Evolutionary conservation across 1,140 invertebrate genomes (phyloP), one percentile per base, ranked within the genome.

Genomic region (Globodera rostochiensis): DNA sequence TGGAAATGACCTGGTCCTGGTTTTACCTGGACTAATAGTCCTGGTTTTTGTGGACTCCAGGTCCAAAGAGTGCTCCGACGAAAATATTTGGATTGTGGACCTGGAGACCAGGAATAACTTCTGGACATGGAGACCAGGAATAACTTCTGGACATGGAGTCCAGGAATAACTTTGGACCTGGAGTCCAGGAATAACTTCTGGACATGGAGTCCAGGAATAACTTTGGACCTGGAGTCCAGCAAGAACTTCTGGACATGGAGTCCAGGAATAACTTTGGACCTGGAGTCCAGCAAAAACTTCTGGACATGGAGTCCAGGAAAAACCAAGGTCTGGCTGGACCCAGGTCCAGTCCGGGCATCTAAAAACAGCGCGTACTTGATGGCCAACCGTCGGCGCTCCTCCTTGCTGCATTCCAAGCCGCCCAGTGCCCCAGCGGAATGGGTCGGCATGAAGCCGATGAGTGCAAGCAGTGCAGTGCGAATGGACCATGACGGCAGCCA

Each of bases 371-470:
- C 77, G 84, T 91, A 94, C 93, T 93, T 94, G 88, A 93, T 93
- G 46, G 96, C 95, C 74, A 98, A 91, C 75, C 91, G 90, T 88
- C 94, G 93, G 84, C 96, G 92, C 90, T 96, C 95, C 81, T 94
- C 94, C 64, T 93, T 90, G 11, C 94, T 93, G 87, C 96, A 97
- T 89, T 97, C 95, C 19, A 97, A 90, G 15, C 95, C 95, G 4
- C 95, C 96, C 80, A 97, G 94, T 5, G 95, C 95, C 15, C 95
- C 95, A 87, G 93, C 83, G 9, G 84, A 74, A 85, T 90, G 89
- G 47, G 95, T 95, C 8, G 95, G 95, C 95, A 98, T 96, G 90
- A 98, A 98, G 11, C 94, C 92, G 84, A 97, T 96, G 36, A 98
- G 92, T 36, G 96, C 96, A 73, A 97, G 90, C 53, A 98, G 90